Base-by-base conservation (phyloP, 2,113 vertebrate genomes). In the Salvator merianae region DNA sequence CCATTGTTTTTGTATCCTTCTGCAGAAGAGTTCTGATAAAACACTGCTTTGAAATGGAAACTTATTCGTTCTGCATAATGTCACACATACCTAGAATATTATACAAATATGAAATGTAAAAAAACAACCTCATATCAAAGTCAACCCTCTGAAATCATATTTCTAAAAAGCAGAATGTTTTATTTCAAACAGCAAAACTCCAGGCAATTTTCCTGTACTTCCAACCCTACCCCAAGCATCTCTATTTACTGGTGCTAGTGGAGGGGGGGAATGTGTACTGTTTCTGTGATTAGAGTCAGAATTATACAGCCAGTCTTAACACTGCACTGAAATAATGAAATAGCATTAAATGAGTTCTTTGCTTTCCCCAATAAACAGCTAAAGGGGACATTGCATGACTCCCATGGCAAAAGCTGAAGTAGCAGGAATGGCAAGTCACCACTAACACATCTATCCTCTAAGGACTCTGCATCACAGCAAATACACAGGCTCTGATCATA, bases 11-110 rank as follows among this genome's bases (percentile, higher is more conserved):
- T 28, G 0, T 65, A 77, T 84, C 85, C 87, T 82, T 90, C 85
- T 82, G 68, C 68, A 69, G 79, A 30, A n/a, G 36, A 81, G 63
- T 7, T 0, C 72, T 83, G 86, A 89, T 93, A 88, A 92, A 93
- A 88, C 9, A 90, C 40, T 91, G 89, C 81, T 93, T 91, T 94
- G 76, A 93, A 93, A 93, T 90, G 82, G 87, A 93, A 94, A 87
- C 90, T 90, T 91, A 87, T 91, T 94, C 91, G 88, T 85, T 90
- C 88, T 73, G 55, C 59, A 90, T 90, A 92, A 93, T 91, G 91
- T 91, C 91, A 89, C 30, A 84, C 92, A 94, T 91, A 91, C 88
- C 84, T 93, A 76, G 62, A 91, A 90, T 91, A 62, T 87, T 88
- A 87, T 77, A 87, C 78, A 83, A 83, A 93, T 79, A 71, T 63